Evolutionary conservation across 2,113 vertebrate genomes (phyloP), one percentile per base, ranked within the genome.

Genomic region (Misgurnus mizolepis): DNA sequence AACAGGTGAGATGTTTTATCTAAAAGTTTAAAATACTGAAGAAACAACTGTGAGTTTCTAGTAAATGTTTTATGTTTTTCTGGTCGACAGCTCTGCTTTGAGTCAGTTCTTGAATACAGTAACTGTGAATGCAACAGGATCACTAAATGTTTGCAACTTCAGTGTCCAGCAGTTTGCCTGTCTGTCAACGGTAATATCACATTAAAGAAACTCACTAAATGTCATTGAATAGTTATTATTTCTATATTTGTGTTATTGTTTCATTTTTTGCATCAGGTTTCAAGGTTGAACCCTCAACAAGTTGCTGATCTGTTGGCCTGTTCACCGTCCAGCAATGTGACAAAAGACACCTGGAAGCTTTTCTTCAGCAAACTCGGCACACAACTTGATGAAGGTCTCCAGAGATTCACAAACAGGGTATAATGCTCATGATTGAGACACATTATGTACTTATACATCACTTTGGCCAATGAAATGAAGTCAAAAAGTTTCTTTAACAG

Each of bases 311-410:
- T 84, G 17, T 43, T 84, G 18, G 47, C 70, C 10, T 84, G 83
- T 53, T 67, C 70, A 67, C 66, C 55, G 17, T 10, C 56, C 43
- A 56, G 67, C 45, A 78, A 81, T 14, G 50, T 81, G 73, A 67
- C 22, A 15, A 74, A 84, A 81, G 74, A 84, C 11, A 67, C 67
- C 6, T 81, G 72, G 79, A 84, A 78, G 41, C 53, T 84, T 55
- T 78, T 81, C 50, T 70, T 84, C 79, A 81, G 0, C 15, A 72
- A 67, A 78, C 56, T 40, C 22, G 34, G 61, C 64, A 22, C 67
- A 81, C 47, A 12, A 4, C 79, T 84, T 65, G 79, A 77, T 41
- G 58, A 76, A 5, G 83, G 62, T n/a, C 75, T 77, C 3, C 47
- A 41, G 6, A 66, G 7, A 5, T 50, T 53, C 18, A 55, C 62